A percentile compares a stretch with the other conserved stretches of the same genome.
These are phyloP conservation scores for Ochropacha duplaris DNA, from an alignment of 2,888 invertebrate species.

Conservation along the genomic window DNA sequence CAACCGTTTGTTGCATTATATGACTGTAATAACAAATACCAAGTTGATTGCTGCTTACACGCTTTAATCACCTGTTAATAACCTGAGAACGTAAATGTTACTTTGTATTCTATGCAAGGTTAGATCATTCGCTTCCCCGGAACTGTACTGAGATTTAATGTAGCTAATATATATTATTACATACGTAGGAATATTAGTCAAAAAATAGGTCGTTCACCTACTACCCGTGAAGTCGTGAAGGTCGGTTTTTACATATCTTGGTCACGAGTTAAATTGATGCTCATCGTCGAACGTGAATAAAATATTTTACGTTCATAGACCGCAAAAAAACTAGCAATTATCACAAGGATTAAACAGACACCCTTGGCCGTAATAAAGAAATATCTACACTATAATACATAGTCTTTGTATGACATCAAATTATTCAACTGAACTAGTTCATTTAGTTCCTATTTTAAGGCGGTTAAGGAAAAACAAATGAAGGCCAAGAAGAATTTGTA, in stretches of 20 bases:
- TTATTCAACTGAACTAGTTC: not conserved
- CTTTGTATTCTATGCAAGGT: not conserved
- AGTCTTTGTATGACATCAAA: not conserved
- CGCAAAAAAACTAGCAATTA: constrained; percentile 37
- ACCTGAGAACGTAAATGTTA: not conserved
- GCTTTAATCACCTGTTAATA: not conserved
- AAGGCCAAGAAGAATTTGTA: not conserved
- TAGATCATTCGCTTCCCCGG: constrained; percentile 16
- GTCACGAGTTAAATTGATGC: constrained; percentile 36
- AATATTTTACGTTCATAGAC: constrained; percentile 21
- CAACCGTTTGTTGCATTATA: constrained; percentile 8
- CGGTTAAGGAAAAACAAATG: not conserved
- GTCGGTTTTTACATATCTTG: constrained; percentile 49
- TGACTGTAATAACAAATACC: not conserved
- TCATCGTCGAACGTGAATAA: constrained; percentile 32
- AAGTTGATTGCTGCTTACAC: not conserved
- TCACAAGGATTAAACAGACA: constrained; percentile 42
- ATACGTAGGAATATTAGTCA: constrained; percentile 15
- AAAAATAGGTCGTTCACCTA: constrained; percentile 62
- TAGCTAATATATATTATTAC: too few species aligned
- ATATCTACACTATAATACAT: not conserved
- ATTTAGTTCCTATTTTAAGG: not conserved
- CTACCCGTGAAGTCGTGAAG: constrained; percentile 41
- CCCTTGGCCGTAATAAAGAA: constrained; percentile 36
- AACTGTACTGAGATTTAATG: constrained; percentile 14